Conservation (phyloP, 1,140 invertebrate genomes). For the Sycophaga agraensis region DNA sequence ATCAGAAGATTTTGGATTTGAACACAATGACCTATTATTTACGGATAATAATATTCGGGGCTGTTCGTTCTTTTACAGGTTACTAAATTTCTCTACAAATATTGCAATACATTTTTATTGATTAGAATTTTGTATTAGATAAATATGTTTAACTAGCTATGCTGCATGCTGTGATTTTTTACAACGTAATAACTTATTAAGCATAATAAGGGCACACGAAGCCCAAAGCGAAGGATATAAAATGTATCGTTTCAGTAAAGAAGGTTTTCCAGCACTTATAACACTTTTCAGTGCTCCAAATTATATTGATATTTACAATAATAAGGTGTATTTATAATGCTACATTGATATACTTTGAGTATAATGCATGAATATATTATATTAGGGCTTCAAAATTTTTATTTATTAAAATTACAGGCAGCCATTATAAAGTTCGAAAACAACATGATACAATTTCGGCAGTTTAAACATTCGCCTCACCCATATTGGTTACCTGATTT, state of each 20-base stretch:
- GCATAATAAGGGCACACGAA: conserved; percentile 99
- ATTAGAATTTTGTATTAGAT: too few species aligned
- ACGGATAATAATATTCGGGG: conserved; percentile 99
- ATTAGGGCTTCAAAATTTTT: too few species aligned
- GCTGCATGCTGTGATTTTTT: conserved; percentile 99
- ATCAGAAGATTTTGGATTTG: conserved; percentile 99
- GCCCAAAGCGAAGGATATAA: conserved; percentile 99
- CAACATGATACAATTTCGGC: conserved; percentile 99
- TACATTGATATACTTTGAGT: too few species aligned
- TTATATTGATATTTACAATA: conserved; percentile 99
- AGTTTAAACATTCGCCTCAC: conserved; percentile 99
- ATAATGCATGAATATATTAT: too few species aligned
- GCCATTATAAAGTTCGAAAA: conserved; percentile 99
- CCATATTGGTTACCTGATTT: conserved; percentile 99
- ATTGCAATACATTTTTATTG: too few species aligned
- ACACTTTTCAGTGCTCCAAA: conserved; percentile 99
- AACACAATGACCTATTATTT: conserved; percentile 99
- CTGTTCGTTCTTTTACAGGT: conserved; percentile 99
- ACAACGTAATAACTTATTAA: conserved; percentile 98
- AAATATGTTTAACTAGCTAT: too few species aligned
- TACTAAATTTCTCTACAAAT: too few species aligned
- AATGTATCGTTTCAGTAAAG: conserved; percentile 99
- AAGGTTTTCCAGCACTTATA: conserved; percentile 98
- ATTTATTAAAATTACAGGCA: conserved; percentile 78
- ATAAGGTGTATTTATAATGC: conserved; percentile 74